Evolutionary conservation across 2,888 invertebrate genomes (phyloP).

Genomic region (Drosophila quasianomalipes): DNA sequence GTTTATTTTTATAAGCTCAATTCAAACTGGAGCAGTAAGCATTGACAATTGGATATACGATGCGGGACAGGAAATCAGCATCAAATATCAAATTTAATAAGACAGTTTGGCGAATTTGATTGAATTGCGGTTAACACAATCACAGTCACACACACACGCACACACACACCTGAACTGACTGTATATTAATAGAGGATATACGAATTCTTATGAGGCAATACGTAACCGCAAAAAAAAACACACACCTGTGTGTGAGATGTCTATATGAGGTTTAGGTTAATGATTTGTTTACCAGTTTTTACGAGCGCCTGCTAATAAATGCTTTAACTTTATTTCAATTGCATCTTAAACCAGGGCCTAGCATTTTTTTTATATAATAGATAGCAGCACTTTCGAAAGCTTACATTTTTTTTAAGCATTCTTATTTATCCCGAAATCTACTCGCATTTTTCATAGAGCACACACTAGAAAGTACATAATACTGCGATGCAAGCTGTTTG

Average conservation of each 20-base stretch:
- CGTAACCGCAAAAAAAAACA: constrained; percentile 37
- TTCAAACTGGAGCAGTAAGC: constrained; percentile 26
- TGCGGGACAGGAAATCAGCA: constrained; percentile 64
- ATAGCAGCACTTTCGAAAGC: constrained; percentile 41
- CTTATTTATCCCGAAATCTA: constrained; percentile 58
- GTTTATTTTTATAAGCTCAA: not conserved
- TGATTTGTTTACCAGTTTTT: constrained; percentile 31
- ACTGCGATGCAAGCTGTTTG: constrained; percentile 31
- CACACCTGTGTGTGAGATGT: constrained; percentile 25
- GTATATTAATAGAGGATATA: constrained; percentile 14
- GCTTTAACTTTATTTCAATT: constrained; percentile 9
- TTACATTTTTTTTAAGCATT: constrained; percentile 8
- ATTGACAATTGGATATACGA: constrained; percentile 56
- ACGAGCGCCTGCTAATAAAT: constrained; percentile 4
- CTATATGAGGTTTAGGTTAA: constrained; percentile 17
- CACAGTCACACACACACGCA: not conserved
- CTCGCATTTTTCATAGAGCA: constrained; percentile 72
- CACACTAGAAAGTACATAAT: constrained; percentile 27
- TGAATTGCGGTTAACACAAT: constrained; percentile 49
- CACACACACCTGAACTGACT: constrained; percentile 8
- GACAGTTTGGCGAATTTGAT: constrained; percentile 45
- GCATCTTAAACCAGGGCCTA: constrained; percentile 18
- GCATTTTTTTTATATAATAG: not conserved
- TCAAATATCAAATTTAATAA: constrained; percentile 58
- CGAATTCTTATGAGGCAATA: constrained; percentile 27